Base-by-base conservation (phyloP, 2,113 vertebrate genomes). In the Microtus oregoni region DNA sequence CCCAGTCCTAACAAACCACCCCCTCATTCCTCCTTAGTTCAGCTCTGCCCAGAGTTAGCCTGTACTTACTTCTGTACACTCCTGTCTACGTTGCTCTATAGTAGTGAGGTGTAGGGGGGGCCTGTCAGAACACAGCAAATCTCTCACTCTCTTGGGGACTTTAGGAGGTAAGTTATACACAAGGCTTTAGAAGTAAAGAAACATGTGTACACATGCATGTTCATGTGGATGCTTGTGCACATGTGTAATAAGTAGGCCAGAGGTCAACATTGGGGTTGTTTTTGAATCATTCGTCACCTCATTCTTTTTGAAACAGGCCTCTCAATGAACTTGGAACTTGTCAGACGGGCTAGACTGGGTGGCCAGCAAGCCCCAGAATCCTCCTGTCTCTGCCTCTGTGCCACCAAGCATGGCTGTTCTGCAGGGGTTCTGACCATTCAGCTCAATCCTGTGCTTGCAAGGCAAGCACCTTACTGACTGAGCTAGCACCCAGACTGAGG, bases 41-140 rank as follows among this genome's bases (percentile, higher is more conserved):
- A 72, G 11, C 65, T 47, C 28, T 0, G 0, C 26, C 55, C 68
- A 63, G 73, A n/a, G n/a, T 26, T 28, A 26, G 11, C 47, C 12
- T 11, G 20, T 9, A 24, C 19, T 24, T 2, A 20, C 19, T 24
- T 91, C 5, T 1, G 26, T 35, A 1, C 32, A 38, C 14, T 10
- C 50, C 50, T 11, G 38, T 6, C 0, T 19, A 75, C n/a, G 32
- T 5, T 58, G 52, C 77, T 52, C 47, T 19, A 32, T 4, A 12
- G 50, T 9, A 22, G 32, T 55, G 50, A 81, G 32, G 78, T 35
- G 5, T 24, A 5, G 7, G 9, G 79, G 12, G 22, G 41, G 22
- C 24, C 35, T 6, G 11, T 41, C 22, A 17, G 5, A n/a, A n/a
- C 3, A 5, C 3, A 3, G 77, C 1, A 14, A 52, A 22, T 41